Evolutionary conservation across 2,113 vertebrate species (phyloP).

Genomic region (Illadopsis cleaveri): DNA sequence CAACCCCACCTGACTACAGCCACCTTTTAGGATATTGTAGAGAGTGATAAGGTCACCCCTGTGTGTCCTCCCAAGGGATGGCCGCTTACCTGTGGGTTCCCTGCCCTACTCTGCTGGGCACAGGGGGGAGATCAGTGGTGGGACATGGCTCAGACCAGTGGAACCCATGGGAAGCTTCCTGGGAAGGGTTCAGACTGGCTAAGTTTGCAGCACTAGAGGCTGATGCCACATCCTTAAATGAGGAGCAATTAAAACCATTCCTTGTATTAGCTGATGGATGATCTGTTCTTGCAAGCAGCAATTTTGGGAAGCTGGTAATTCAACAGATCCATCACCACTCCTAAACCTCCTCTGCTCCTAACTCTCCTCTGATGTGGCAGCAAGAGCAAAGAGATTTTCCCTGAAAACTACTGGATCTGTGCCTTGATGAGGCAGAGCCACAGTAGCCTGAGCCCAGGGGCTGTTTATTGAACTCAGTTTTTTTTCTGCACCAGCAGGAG

Average conservation of each 20-base stretch:
- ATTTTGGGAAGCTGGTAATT: background rate
- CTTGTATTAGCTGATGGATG: background rate
- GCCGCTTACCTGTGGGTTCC: fast-evolving
- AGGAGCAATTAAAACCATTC: background rate
- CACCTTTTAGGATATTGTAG: background rate
- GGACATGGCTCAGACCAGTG: fast-evolving
- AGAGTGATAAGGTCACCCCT: background rate
- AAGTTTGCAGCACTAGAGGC: background rate
- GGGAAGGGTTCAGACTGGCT: background rate
- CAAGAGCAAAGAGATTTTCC: background rate
- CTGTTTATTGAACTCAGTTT: background rate
- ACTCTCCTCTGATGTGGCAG: background rate
- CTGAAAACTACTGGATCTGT: background rate
- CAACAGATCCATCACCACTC: background rate
- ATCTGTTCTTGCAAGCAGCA: background rate
- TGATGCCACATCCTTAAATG: background rate
- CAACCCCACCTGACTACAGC: background rate
- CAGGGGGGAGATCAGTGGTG: background rate
- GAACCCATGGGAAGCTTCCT: background rate
- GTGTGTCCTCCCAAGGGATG: background rate
- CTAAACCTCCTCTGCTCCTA: background rate
- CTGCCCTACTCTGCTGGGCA: background rate
- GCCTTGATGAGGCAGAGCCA: background rate
- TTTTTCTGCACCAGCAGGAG: background rate
- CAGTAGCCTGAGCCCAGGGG: background rate